Conservation (phyloP, 2,113 vertebrate species). For the Loxodonta africana region DNA sequence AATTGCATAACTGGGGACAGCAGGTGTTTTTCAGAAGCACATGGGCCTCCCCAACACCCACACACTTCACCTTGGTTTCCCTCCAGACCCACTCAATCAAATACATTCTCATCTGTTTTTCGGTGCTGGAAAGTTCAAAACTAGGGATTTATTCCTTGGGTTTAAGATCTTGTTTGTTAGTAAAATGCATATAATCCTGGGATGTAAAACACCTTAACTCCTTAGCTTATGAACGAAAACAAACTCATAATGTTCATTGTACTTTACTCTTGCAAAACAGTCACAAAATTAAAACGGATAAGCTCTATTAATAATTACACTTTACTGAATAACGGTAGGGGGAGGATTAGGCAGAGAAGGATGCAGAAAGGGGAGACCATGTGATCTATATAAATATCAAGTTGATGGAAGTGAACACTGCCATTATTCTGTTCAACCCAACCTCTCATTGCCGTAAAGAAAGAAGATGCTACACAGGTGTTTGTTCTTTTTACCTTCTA, state of each 20-base stretch:
- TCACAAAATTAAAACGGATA: conserved; percentile 49
- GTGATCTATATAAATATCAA: conserved; percentile 18
- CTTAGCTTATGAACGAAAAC: conserved; percentile 55
- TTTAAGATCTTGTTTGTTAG: conserved; percentile 15
- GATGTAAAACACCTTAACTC: not conserved
- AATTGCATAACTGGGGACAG: conserved; percentile 55
- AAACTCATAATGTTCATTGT: conserved; percentile 7
- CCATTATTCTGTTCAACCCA: conserved; percentile 18
- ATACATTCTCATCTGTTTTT: conserved; percentile 27
- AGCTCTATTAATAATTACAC: not conserved
- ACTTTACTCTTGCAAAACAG: conserved; percentile 54
- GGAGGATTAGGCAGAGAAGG: conserved; percentile 8
- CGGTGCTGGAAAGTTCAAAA: conserved; percentile 12
- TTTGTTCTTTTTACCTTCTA: conserved; percentile 25
- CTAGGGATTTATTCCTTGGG: conserved; percentile 40
- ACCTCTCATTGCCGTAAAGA: conserved; percentile 52
- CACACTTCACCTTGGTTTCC: conserved; percentile 1
- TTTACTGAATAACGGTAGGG: not conserved
- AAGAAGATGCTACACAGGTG: not conserved
- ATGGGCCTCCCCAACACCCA: not conserved
- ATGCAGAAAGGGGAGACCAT: not conserved
- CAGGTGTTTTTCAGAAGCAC: conserved; percentile 53
- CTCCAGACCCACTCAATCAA: conserved; percentile 10
- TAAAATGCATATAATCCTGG: conserved; percentile 44
- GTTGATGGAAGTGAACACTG: conserved; percentile 57